Evolutionary conservation across 2,113 vertebrate species (phyloP).

Genomic region (Platysternon megacephalum): DNA sequence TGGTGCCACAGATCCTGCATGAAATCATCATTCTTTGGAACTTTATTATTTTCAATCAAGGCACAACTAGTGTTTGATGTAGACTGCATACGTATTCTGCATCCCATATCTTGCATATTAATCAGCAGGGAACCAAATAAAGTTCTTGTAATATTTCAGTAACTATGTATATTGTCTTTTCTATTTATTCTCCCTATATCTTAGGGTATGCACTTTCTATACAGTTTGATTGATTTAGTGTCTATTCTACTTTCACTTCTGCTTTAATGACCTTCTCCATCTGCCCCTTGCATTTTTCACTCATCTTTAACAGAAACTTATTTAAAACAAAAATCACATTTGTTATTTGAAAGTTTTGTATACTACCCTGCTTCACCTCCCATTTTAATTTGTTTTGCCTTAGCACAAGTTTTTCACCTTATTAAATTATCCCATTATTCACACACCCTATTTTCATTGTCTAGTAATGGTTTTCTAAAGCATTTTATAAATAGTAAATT

Average conservation of each 20-base stretch:
- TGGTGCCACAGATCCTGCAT: neutral
- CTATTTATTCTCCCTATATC: neutral
- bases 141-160: neutral
- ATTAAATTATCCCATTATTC: neutral
- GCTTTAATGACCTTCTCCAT: neutral
- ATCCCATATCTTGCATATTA: neutral
- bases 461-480: neutral
- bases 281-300: neutral
- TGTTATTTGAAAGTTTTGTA: neutral
- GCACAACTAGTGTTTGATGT: neutral
- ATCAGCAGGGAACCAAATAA: slow-evolving; percentile 15
- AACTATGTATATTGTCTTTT: neutral
- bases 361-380: neutral
- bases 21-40: slow-evolving; percentile 1
- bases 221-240: neutral
- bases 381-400: neutral
- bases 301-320: neutral
- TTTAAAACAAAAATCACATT: neutral
- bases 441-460: neutral
- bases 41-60: neutral
- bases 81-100: neutral
- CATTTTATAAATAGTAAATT: neutral
- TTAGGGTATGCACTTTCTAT: neutral
- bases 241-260: neutral
- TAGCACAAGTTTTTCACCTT: neutral